Conservation (phyloP, 2,113 vertebrate species). For the Struthio camelus region DNA sequence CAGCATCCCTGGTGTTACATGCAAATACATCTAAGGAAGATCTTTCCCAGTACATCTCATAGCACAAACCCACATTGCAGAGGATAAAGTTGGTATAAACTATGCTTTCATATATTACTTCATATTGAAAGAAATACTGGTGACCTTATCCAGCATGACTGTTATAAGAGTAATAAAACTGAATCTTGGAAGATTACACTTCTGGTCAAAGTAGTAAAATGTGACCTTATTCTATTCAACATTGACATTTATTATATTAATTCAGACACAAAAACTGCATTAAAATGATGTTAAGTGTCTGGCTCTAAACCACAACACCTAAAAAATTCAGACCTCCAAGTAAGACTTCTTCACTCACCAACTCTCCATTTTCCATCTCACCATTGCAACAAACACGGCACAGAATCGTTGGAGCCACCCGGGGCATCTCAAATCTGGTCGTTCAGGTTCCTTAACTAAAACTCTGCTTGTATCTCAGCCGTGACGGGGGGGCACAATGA, state of each 20-base stretch:
- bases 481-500: not conserved
- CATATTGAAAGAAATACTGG: constrained; percentile 77
- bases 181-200: constrained; percentile 79
- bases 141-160: constrained; percentile 80
- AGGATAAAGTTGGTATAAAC: constrained; percentile 73
- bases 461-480: not conserved
- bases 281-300: constrained; percentile 72
- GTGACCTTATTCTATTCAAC: constrained; percentile 80
- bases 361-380: not conserved
- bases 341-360: not conserved
- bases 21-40: constrained; percentile 8
- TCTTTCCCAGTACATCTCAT: constrained; percentile 63
- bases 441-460: not conserved
- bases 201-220: constrained; percentile 83
- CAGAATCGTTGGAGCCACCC: not conserved
- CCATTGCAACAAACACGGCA: not conserved
- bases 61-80: constrained; percentile 56
- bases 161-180: constrained; percentile 80
- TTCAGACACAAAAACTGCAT: constrained; percentile 77
- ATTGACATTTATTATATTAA: constrained; percentile 82
- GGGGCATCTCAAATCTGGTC: not conserved
- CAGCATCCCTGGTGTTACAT: not conserved
- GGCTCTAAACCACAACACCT: constrained; percentile 53
- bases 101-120: constrained; percentile 73
- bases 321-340: constrained; percentile 45